These are phyloP conservation scores for Marmota monax DNA, from an alignment of 2,113 vertebrate species.

Conservation along the genomic window DNA sequence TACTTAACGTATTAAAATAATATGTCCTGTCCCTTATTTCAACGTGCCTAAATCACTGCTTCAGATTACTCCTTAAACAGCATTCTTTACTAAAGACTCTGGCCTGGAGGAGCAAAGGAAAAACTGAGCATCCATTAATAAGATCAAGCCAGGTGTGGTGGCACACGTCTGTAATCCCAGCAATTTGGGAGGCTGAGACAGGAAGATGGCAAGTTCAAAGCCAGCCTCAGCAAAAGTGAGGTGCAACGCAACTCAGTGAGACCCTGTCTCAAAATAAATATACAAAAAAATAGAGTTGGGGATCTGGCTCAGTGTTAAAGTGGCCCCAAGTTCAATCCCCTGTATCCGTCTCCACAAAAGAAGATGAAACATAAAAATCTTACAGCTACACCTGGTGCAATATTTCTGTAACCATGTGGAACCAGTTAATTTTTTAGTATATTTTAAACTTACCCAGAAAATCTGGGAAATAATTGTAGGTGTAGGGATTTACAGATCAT, in stretches of 20 bases:
- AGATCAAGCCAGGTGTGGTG: no score
- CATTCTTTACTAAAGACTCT: neutral
- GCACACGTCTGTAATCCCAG: no score
- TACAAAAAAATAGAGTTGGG: no score
- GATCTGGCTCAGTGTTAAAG: no score
- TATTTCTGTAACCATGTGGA: neutral
- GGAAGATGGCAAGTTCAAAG: no score
- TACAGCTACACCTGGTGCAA: accelerated
- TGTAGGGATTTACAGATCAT: neutral
- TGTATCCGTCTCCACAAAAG: neutral
- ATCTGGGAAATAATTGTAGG: neutral
- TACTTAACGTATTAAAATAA: neutral
- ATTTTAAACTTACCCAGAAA: neutral
- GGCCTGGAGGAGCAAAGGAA: neutral
- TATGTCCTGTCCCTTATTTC: neutral
- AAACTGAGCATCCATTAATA: neutral
- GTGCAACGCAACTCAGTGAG: no score
- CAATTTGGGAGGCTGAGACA: no score
- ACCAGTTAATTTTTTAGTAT: neutral
- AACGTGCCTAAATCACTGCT: neutral
- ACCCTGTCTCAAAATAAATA: no score
- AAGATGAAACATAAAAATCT: neutral
- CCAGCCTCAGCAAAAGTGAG: no score
- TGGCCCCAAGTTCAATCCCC: no score
- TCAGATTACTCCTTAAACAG: neutral